Evolutionary conservation across 2,888 invertebrate genomes (phyloP), one percentile per base, ranked within the genome.

Genomic region (Strigamia crassipes): DNA sequence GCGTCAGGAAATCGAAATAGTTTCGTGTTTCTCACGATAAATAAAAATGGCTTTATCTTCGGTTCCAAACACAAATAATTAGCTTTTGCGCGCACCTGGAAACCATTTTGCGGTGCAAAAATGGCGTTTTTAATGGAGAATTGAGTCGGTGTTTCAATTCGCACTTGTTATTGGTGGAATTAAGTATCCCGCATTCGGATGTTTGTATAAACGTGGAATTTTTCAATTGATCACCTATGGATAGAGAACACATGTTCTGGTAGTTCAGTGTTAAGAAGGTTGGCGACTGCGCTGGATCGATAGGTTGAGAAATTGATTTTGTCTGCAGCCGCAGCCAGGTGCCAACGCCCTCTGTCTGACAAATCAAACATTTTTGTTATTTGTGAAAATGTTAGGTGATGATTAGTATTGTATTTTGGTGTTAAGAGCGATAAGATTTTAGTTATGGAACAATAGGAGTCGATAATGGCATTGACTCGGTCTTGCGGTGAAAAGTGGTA

Each of bases 321-420:
- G 73, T 73, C 73, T 73, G 73, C 73, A 73, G 73, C 73, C 73
- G 31, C 73, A 73, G 73, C 73, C 73, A 73, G 73, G 73, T 73
- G 73, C 27, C 73, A 73, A 73, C 73, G 73, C 73, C 73, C 73
- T 73, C 73, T 73, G 23, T 73, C 73, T 31, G 73, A 73, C 13
- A 73, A 31, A 13, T 27, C 3, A n/a, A 27, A 73, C 23, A 27
- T 73, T 73, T 73, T 73, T 31, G 0, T 73, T 31, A 12, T 73
- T 27, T 31, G 5, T 56, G n/a, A 18, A 56, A n/a, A 18, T 46
- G 46, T 46, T 5, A 46, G 12, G 12, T 13, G 15, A 46, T 38
- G n/a, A 46, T 13, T 27, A 27, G 73, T 73, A 73, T 56, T 56
- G 56, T 21, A 18, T 56, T 56, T 56, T 38, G 34, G 6, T 56